Evolutionary conservation across 1,140 invertebrate genomes (phyloP).

Genomic region (Scaptomyza hsui): DNA sequence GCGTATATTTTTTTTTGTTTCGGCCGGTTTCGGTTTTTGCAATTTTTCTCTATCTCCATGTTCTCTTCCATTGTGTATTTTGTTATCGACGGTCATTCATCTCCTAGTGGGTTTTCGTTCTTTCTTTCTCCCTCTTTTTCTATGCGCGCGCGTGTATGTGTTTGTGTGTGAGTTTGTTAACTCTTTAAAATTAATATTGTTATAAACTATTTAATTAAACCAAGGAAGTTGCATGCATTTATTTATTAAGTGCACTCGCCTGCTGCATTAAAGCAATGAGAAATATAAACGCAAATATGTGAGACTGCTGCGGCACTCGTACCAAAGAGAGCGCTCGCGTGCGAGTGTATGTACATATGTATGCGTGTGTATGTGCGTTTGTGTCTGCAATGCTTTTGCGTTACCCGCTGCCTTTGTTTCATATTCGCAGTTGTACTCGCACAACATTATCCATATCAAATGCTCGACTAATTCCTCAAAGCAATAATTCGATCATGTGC

Average conservation of each 20-base stretch:
- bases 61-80: conserved; percentile 60
- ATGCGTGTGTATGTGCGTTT: conserved; percentile 38
- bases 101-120: conserved; percentile 71
- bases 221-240: conserved; percentile 12
- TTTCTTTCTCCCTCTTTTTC: conserved; percentile 49
- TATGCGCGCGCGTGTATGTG: conserved; percentile 28
- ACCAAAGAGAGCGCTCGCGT: conserved; percentile 12
- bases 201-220: conserved; percentile 23
- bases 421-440: conserved; percentile 26
- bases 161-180: conserved; percentile 48
- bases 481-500: conserved; percentile 64
- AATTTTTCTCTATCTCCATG: conserved; percentile 56
- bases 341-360: conserved; percentile 25
- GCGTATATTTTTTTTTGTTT: conserved; percentile 42
- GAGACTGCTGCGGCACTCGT: conserved; percentile 20
- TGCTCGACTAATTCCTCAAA: conserved; percentile 48
- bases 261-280: not conserved
- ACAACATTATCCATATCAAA: conserved; percentile 67
- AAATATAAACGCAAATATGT: conserved; percentile 7
- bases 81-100: conserved; percentile 79
- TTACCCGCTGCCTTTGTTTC: conserved; percentile 68
- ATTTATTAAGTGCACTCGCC: conserved; percentile 5
- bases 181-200: conserved; percentile 46
- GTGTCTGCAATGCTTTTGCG: conserved; percentile 70
- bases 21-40: conserved; percentile 60